These are phyloP conservation scores for Corythornis leucogaster DNA, from an alignment of 2,797 vertebrate species.

Conservation along the genomic window DNA sequence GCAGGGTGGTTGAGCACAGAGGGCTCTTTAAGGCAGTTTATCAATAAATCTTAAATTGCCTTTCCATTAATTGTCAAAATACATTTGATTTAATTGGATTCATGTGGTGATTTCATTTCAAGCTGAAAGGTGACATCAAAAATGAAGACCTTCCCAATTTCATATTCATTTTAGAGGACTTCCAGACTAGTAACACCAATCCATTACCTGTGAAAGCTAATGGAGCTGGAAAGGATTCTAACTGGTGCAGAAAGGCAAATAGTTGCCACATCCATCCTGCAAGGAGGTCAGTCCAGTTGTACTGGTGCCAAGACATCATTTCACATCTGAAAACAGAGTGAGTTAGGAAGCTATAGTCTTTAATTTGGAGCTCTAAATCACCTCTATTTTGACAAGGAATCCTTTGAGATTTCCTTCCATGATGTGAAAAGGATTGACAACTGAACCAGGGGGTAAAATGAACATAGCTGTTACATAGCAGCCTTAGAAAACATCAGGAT, in stretches of 20 bases:
- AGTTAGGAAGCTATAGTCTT: neutral
- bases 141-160: neutral
- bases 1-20: neutral
- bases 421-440: neutral
- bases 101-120: neutral
- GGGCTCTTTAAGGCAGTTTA: neutral
- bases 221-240: neutral
- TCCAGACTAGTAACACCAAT: neutral
- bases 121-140: neutral
- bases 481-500: neutral
- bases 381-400: neutral
- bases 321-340: neutral
- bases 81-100: neutral
- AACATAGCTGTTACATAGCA: neutral
- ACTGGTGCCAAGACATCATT: neutral
- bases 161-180: neutral
- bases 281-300: conserved; percentile 5
- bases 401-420: neutral
- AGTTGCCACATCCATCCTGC: neutral
- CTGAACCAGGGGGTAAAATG: neutral
- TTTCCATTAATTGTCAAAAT: neutral
- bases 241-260: neutral
- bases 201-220: conserved; percentile 5
- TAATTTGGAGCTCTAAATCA: conserved; percentile 23
- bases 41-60: neutral